These are phyloP conservation scores for Bimastos eiseni DNA, from an alignment of 2,888 invertebrate species.

Conservation along the genomic window DNA sequence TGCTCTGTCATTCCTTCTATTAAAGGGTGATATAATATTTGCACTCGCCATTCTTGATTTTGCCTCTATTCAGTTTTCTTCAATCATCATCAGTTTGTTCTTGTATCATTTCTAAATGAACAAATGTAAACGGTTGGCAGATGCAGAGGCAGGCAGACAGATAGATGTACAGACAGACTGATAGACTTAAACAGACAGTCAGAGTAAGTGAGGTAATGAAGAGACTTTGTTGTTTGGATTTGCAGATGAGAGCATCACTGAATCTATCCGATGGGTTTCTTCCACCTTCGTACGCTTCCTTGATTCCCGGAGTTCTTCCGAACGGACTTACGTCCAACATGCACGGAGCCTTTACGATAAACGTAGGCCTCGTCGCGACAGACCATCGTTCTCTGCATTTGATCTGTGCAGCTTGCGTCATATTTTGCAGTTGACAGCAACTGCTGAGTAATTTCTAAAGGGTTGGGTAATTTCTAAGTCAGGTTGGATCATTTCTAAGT, in stretches of 20 bases:
- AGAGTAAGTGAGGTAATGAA: background rate
- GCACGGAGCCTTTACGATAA: conserved; percentile 20
- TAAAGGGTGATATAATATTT: background rate
- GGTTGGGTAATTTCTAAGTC: too few species aligned
- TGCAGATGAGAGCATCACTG: conserved; percentile 3
- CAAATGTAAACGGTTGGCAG: too few species aligned
- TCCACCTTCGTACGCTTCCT: conserved; percentile 14
- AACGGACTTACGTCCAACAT: background rate
- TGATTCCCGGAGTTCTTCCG: conserved; percentile 15
- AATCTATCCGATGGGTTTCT: background rate
- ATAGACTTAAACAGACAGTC: background rate
- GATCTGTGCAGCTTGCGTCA: background rate
- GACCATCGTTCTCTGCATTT: background rate
- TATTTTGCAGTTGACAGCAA: background rate
- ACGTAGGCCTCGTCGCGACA: background rate
- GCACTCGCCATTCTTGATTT: background rate
- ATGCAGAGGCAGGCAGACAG: too few species aligned
- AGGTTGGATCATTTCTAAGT: too few species aligned
- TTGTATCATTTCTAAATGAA: background rate
- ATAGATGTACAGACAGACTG: background rate
- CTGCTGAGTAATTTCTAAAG: background rate
- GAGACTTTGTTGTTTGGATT: background rate
- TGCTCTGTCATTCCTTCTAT: background rate
- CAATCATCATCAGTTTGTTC: background rate
- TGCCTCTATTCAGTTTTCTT: background rate